Evolutionary conservation across 2,888 invertebrate genomes (phyloP).

Genomic region (Nowickia ferox): DNA sequence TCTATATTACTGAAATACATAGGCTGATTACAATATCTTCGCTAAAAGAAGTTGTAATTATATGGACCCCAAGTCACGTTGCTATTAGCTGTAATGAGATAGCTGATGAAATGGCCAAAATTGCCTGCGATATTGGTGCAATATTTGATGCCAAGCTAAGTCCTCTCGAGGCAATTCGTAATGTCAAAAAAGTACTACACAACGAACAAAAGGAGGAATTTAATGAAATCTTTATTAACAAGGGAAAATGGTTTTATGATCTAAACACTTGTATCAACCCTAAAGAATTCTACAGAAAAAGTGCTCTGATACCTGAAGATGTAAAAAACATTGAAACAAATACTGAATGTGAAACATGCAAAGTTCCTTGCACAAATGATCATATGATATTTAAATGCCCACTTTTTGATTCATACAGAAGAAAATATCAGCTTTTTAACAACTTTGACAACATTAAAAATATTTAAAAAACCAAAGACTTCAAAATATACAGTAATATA

Average conservation of each 20-base stretch:
- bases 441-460: too few species aligned
- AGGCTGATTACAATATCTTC: not conserved
- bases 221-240: not conserved
- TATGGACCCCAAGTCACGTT: slow-evolving; percentile 16
- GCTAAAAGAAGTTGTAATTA: not conserved
- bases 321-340: not conserved
- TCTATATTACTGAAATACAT: slow-evolving; percentile 18
- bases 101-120: slow-evolving; percentile 21
- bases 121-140: slow-evolving; percentile 12
- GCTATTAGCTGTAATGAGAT: slow-evolving; percentile 1
- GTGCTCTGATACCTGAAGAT: not conserved
- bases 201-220: not conserved
- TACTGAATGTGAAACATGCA: not conserved
- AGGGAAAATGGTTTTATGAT: slow-evolving; percentile 18
- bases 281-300: not conserved
- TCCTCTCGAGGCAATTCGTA: not conserved
- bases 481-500: not conserved
- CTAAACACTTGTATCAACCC: not conserved
- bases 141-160: not conserved
- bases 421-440: not conserved
- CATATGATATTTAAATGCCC: slow-evolving; percentile 3
- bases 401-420: not conserved
- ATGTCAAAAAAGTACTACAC: not conserved
- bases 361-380: not conserved
- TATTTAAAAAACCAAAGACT: not conserved